Conservation (phyloP, 2,113 vertebrate species). For the Cinclus cinclus region DNA sequence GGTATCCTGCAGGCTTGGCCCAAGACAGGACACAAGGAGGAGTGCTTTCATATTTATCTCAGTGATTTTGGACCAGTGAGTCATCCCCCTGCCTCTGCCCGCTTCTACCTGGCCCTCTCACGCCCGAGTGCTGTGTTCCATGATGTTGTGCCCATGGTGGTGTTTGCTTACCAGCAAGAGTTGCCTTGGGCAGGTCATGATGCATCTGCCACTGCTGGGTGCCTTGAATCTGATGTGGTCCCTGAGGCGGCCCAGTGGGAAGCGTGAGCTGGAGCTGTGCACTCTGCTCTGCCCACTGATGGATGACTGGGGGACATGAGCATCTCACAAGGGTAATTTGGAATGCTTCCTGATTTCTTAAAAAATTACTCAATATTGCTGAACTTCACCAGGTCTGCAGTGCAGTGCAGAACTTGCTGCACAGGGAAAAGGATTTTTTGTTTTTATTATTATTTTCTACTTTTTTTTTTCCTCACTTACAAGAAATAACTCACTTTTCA, state of each 20-base stretch:
- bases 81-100: background rate
- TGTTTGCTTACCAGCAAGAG: background rate
- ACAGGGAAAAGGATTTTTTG: background rate
- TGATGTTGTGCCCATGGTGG: background rate
- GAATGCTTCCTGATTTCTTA: constrained; percentile 10
- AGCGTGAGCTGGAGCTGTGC: background rate
- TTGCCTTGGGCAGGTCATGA: background rate
- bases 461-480: background rate
- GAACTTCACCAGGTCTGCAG: constrained; percentile 50
- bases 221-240: rapidly evolving
- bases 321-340: background rate
- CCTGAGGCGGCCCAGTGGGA: background rate
- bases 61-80: background rate
- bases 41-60: background rate
- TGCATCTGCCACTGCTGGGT: background rate
- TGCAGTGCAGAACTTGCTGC: constrained; percentile 59
- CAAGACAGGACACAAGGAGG: background rate
- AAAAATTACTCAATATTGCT: constrained; percentile 49
- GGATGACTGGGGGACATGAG: background rate
- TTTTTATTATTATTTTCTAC: constrained; percentile 16
- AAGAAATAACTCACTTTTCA: constrained; percentile 76
- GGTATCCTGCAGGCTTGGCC: background rate
- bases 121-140: rapidly evolving
- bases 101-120: background rate
- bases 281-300: background rate